Conservation (phyloP, 2,888 invertebrate genomes). For the Drosophila mayaguana region DNA sequence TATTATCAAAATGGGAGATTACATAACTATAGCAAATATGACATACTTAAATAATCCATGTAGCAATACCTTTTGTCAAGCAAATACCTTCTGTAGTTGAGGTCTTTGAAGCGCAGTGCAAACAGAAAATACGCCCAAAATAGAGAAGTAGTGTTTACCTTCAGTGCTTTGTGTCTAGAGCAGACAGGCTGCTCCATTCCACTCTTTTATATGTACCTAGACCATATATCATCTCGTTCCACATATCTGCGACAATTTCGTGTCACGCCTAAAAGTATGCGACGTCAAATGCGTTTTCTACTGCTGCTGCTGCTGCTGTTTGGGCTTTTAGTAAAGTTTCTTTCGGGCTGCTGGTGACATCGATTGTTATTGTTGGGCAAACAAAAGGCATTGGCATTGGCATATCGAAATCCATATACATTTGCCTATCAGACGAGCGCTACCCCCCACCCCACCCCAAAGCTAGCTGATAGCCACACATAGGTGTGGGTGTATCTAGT, state of each 20-base stretch:
- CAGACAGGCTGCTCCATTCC: constrained; percentile 12
- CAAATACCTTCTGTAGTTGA: background rate
- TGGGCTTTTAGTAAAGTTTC: constrained; percentile 50
- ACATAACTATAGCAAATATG: background rate
- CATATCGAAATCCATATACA: constrained; percentile 62
- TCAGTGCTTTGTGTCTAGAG: constrained; percentile 25
- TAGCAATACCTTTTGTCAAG: background rate
- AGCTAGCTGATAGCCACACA: constrained; percentile 38
- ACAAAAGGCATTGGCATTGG: constrained; percentile 62
- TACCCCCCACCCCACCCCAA: too few relatives aligned
- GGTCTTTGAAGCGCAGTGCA: constrained; percentile 22
- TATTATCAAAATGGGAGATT: too few relatives aligned
- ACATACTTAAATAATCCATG: background rate
- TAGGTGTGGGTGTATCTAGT: constrained; percentile 34
- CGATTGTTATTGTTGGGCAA: constrained; percentile 80
- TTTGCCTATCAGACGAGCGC: constrained; percentile 60
- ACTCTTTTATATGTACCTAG: constrained; percentile 18
- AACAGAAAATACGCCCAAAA: constrained; percentile 25
- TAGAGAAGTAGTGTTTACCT: constrained; percentile 43
- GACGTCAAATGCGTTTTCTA: constrained; percentile 41
- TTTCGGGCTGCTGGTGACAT: constrained; percentile 59
- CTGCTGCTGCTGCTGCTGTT: constrained; percentile 18
- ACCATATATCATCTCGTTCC: constrained; percentile 41
- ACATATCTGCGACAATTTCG: constrained; percentile 35
- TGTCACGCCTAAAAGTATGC: constrained; percentile 70